phyloP scores from a whole-genome alignment of 2,797 vertebrate genomes.

The Florisuga fusca region DNA sequence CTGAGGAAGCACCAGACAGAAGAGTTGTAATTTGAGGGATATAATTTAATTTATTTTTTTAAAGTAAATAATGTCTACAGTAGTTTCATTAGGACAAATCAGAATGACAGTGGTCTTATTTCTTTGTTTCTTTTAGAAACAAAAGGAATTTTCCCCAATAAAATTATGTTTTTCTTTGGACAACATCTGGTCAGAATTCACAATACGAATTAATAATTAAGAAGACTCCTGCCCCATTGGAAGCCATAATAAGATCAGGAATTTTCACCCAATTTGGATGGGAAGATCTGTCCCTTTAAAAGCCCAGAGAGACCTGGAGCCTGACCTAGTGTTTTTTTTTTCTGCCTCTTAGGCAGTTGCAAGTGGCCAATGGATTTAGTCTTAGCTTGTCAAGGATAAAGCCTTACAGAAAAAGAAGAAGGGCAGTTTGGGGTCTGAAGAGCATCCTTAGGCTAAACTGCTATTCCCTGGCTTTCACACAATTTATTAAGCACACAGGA shows the following conservation, averaged over 20 bases:
- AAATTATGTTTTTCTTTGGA: neutral
- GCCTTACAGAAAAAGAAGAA: neutral
- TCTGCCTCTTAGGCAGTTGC: neutral
- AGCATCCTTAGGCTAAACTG: neutral
- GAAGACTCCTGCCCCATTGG: neutral
- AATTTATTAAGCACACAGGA: neutral
- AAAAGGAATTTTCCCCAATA: neutral
- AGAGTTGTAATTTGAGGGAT: neutral
- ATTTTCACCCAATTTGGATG: neutral
- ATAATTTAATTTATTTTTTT: neutral
- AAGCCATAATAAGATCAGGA: neutral
- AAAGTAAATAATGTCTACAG: neutral
- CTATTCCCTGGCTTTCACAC: neutral
- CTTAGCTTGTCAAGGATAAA: neutral
- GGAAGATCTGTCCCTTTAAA: neutral
- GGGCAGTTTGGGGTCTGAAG: neutral
- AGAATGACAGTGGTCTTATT: neutral
- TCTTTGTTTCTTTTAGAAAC: neutral
- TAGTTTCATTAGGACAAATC: neutral
- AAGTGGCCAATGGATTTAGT: neutral
- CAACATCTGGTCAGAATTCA: neutral
- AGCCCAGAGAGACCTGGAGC: neutral
- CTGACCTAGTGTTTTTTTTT: neutral
- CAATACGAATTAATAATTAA: neutral
- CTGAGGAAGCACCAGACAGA: neutral